These are phyloP conservation scores for Neoniphon sammara DNA, from an alignment of 2,797 vertebrate genomes.

Conservation along the genomic window DNA sequence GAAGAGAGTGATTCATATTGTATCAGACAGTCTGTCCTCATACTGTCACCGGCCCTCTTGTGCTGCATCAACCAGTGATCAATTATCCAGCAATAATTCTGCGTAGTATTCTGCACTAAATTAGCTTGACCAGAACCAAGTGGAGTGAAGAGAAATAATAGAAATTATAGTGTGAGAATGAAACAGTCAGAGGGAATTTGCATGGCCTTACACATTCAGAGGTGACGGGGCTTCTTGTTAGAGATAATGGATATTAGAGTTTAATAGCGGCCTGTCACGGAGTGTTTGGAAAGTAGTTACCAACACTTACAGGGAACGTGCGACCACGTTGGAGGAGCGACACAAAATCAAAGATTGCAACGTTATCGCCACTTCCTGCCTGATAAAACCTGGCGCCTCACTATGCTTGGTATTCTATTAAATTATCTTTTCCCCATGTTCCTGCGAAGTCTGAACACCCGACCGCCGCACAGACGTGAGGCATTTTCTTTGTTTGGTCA, in stretches of 20 bases:
- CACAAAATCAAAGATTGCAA: constrained; percentile 14
- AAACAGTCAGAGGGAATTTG: constrained; percentile 19
- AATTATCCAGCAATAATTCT: not conserved
- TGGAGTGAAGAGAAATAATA: constrained; percentile 31
- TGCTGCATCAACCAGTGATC: constrained; percentile 23
- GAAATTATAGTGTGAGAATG: constrained; percentile 39
- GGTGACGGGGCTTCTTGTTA: constrained; percentile 33
- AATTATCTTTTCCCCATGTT: not conserved
- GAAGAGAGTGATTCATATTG: constrained; percentile 20
- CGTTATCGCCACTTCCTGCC: not conserved
- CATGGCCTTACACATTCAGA: constrained; percentile 44
- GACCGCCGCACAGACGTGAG: not conserved
- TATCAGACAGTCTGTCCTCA: constrained; percentile 15
- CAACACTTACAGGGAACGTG: constrained; percentile 4
- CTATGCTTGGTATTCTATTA: not conserved
- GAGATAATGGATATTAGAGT: constrained; percentile 43
- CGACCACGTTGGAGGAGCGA: not conserved
- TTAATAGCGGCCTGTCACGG: constrained; percentile 35
- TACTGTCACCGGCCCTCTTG: not conserved
- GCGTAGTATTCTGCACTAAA: constrained; percentile 29
- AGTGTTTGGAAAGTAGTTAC: constrained; percentile 21
- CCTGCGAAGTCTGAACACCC: not conserved
- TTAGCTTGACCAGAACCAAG: constrained; percentile 39
- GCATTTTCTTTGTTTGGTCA: not conserved
- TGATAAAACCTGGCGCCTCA: not conserved